These are phyloP conservation scores for Nowickia ferox DNA, from an alignment of 2,888 invertebrate genomes.

Conservation along the genomic window DNA sequence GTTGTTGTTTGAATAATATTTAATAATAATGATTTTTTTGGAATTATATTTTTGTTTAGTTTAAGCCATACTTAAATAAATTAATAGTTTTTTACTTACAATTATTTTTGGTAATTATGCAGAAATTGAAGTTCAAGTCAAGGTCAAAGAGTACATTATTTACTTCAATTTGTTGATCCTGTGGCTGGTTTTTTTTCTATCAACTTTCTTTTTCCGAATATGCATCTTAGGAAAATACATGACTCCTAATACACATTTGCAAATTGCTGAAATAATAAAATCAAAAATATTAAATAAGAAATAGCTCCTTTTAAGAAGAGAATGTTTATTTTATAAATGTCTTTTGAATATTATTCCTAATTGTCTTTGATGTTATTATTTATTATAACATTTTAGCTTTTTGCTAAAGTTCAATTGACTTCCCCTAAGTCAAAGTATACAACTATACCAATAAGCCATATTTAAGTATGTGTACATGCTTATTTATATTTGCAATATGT, in stretches of 20 bases:
- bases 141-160: too few relatives aligned
- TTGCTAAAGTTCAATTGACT: conserved; percentile 40
- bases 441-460: background rate
- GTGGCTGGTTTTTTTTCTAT: too few relatives aligned
- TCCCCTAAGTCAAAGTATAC: background rate
- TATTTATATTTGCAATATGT: conserved; percentile 16
- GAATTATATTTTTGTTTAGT: conserved; percentile 31
- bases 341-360: conserved; percentile 4
- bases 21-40: conserved; percentile 12
- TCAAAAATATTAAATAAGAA: background rate
- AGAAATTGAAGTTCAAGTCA: background rate
- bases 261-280: background rate
- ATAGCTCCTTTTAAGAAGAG: conserved; percentile 10
- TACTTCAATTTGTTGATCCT: too few relatives aligned
- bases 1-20: conserved; percentile 17
- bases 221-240: too few relatives aligned
- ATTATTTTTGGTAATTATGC: conserved; percentile 40
- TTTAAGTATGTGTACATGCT: background rate
- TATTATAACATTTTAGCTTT: conserved; percentile 23
- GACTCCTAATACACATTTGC: background rate
- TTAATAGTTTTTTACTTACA: conserved; percentile 29
- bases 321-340: conserved; percentile 22
- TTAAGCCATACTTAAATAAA: conserved; percentile 40
- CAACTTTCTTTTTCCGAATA: too few relatives aligned
- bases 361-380: conserved; percentile 33